Conservation (phyloP, 2,797 vertebrate genomes). For the Gymnocypris eckloni region DNA sequence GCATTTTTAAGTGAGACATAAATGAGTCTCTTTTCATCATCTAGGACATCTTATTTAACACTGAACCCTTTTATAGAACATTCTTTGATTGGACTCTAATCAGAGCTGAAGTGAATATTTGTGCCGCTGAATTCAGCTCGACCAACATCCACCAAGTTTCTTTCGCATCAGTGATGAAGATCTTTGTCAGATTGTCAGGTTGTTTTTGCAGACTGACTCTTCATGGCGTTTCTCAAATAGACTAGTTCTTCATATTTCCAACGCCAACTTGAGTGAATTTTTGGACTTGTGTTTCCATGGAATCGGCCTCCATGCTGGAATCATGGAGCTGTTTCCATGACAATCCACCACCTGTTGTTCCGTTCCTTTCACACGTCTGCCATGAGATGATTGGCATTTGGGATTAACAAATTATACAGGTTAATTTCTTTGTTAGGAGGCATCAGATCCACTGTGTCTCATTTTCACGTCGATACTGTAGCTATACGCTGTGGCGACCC, state of each 20-base stretch:
- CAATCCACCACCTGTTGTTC: constrained; percentile 79
- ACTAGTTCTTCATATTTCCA: constrained; percentile 34
- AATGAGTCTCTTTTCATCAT: background rate
- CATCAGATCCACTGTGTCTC: constrained; percentile 66
- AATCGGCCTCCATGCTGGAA: constrained; percentile 69
- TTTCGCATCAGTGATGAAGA: background rate
- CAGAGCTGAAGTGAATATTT: constrained; percentile 7
- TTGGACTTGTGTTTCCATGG: constrained; percentile 67
- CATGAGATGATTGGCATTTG: constrained; percentile 68
- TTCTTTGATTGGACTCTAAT: constrained; percentile 21
- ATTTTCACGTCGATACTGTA: constrained; percentile 44
- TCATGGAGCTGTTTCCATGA: constrained; percentile 65
- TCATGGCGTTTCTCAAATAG: constrained; percentile 21
- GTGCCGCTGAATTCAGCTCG: background rate
- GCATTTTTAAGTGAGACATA: background rate
- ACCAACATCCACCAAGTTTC: background rate
- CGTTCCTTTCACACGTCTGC: constrained; percentile 72
- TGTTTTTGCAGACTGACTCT: background rate
- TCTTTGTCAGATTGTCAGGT: background rate
- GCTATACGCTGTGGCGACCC: no score
- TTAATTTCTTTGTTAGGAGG: constrained; percentile 73
- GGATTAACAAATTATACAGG: constrained; percentile 67
- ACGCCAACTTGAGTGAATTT: constrained; percentile 41
- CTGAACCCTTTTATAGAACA: constrained; percentile 3
- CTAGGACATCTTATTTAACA: background rate